A percentile compares a stretch with the other conserved stretches of the same genome.
Conservation (phyloP, 2,113 vertebrate genomes). For the Elephas maximus region DNA sequence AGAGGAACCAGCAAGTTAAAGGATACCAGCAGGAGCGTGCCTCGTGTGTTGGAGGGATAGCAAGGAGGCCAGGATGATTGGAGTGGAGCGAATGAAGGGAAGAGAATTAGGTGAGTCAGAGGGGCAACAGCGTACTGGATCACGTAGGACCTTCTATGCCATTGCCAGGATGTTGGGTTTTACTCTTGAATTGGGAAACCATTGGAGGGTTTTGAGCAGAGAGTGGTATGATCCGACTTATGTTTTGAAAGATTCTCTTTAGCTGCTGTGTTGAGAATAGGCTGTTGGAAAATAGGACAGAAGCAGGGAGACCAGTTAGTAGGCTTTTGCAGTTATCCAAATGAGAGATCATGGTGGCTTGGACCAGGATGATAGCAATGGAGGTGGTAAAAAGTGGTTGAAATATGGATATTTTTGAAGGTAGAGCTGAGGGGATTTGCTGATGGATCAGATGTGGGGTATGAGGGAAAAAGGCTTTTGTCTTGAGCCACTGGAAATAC, state of each 20-base stretch:
- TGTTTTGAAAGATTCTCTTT: conserved; percentile 21
- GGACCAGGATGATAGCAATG: background rate
- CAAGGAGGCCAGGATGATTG: background rate
- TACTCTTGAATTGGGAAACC: background rate
- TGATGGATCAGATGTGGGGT: background rate
- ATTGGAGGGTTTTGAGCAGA: conserved; percentile 22
- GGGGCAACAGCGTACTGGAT: background rate
- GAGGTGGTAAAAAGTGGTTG: background rate
- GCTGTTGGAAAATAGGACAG: background rate
- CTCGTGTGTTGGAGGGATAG: background rate
- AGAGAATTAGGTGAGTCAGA: background rate
- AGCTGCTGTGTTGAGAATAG: background rate
- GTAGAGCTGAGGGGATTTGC: background rate
- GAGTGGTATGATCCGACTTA: conserved; percentile 5
- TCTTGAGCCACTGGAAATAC: background rate
- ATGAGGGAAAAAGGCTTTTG: conserved; percentile 35
- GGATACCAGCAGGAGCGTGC: background rate
- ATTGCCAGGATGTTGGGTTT: conserved; percentile 21
- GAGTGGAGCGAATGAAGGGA: background rate
- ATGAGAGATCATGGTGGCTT: background rate
- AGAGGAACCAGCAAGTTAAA: background rate
- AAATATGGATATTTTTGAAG: background rate
- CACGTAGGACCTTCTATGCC: background rate
- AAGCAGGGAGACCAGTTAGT: background rate
- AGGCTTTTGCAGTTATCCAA: background rate